These are phyloP conservation scores for Sternotherus odoratus DNA, from an alignment of 2,797 vertebrate genomes.

Conservation along the genomic window DNA sequence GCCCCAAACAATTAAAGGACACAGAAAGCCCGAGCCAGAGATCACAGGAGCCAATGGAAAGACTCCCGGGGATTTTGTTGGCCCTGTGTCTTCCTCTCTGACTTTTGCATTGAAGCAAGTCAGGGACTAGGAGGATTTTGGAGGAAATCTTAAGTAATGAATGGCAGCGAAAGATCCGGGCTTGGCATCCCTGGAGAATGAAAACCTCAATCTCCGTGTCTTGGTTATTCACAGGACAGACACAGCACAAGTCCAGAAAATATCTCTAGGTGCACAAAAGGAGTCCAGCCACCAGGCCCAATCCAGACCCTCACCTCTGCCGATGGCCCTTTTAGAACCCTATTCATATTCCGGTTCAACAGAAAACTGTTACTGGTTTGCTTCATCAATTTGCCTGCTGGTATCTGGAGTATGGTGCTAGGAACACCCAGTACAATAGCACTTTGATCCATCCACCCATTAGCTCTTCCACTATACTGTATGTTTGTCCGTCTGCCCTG, in stretches of 20 bases:
- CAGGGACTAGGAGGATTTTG: not conserved
- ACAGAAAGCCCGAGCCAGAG: constrained; percentile 23
- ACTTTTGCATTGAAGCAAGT: not conserved
- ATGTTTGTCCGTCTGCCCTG: not conserved
- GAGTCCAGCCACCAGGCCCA: not conserved
- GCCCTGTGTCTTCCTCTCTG: not conserved
- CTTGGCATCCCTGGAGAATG: not conserved
- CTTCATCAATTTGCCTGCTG: not conserved
- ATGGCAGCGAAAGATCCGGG: not conserved
- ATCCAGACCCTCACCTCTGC: not conserved
- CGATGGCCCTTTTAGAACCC: not conserved
- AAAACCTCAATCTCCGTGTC: not conserved
- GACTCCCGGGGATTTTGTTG: not conserved
- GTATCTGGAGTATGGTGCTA: not conserved
- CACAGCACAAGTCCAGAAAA: not conserved
- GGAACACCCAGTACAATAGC: not conserved
- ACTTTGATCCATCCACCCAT: not conserved
- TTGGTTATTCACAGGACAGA: not conserved
- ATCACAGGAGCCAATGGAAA: not conserved
- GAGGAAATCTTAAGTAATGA: not conserved
- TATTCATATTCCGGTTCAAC: not conserved
- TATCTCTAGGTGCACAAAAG: not conserved
- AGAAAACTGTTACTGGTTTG: not conserved
- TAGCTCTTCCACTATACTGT: not conserved
- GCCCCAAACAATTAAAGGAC: constrained; percentile 26